These are phyloP conservation scores for Meleagris gallopavo DNA, from an alignment of 2,113 vertebrate genomes.

Conservation along the genomic window DNA sequence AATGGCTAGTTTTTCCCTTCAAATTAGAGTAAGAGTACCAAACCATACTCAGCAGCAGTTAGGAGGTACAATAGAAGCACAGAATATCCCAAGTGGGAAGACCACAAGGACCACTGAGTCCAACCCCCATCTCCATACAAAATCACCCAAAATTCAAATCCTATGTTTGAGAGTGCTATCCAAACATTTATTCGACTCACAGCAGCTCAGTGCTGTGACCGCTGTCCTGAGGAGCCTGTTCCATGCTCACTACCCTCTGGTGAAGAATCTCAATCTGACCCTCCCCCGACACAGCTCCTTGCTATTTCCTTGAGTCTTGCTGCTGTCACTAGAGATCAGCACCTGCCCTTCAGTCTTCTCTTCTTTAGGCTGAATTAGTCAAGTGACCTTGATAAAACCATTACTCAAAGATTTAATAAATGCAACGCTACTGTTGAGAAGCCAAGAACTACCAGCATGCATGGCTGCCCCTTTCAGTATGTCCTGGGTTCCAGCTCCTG, in stretches of 20 bases:
- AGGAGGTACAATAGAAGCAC: not conserved
- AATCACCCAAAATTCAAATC: not conserved
- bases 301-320: too few species aligned
- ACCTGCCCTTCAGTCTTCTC: not conserved
- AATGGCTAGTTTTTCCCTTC: rapidly evolving
- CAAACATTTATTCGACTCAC: not conserved
- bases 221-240: not conserved
- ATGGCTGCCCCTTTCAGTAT: not conserved
- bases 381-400: not conserved
- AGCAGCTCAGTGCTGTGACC: not conserved
- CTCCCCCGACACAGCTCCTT: not conserved
- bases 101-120: not conserved
- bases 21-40: not conserved
- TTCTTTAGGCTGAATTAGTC: not conserved
- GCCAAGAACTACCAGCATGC: not conserved
- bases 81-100: not conserved
- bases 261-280: not conserved
- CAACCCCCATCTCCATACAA: not conserved
- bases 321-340: too few species aligned
- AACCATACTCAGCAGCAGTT: not conserved
- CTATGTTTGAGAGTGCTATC: not conserved
- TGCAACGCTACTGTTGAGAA: not conserved
- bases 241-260: not conserved
- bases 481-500: not conserved
- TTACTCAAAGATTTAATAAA: not conserved